These are phyloP conservation scores for Gorsachius magnificus DNA, from an alignment of 2,797 vertebrate genomes.

Conservation along the genomic window DNA sequence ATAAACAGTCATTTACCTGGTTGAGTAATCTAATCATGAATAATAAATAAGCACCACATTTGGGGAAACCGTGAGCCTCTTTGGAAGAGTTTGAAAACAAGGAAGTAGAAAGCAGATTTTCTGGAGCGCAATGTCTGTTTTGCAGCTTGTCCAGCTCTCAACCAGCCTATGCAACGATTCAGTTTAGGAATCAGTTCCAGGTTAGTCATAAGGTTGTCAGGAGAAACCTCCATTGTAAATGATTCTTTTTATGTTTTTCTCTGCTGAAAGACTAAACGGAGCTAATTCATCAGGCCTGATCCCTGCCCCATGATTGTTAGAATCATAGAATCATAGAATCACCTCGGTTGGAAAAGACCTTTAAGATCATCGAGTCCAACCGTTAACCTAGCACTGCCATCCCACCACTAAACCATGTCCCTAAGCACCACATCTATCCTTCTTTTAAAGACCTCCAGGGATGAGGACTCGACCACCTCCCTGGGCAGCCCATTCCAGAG, in stretches of 20 bases:
- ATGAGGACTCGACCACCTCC: too few relatives aligned
- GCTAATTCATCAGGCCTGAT: background rate
- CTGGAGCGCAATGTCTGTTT: background rate
- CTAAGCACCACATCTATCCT: too few relatives aligned
- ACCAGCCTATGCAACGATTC: background rate
- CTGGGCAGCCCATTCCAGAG: too few relatives aligned
- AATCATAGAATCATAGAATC: too few relatives aligned
- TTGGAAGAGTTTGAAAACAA: background rate
- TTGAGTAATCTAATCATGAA: background rate
- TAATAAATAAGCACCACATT: background rate
- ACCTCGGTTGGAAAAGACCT: too few relatives aligned
- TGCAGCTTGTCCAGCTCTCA: background rate
- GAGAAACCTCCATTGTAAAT: background rate
- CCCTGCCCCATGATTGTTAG: background rate
- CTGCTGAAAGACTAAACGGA: background rate
- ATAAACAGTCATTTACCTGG: background rate
- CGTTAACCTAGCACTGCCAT: too few relatives aligned
- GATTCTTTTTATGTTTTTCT: background rate
- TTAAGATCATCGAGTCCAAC: too few relatives aligned
- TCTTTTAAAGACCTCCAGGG: too few relatives aligned
- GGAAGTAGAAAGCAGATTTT: background rate
- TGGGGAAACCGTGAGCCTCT: background rate
- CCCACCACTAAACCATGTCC: too few relatives aligned
- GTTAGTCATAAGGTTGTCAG: background rate
- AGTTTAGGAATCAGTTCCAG: background rate